phyloP scores from a whole-genome alignment of 1,140 invertebrate genomes.

The Penaeus indicus region DNA sequence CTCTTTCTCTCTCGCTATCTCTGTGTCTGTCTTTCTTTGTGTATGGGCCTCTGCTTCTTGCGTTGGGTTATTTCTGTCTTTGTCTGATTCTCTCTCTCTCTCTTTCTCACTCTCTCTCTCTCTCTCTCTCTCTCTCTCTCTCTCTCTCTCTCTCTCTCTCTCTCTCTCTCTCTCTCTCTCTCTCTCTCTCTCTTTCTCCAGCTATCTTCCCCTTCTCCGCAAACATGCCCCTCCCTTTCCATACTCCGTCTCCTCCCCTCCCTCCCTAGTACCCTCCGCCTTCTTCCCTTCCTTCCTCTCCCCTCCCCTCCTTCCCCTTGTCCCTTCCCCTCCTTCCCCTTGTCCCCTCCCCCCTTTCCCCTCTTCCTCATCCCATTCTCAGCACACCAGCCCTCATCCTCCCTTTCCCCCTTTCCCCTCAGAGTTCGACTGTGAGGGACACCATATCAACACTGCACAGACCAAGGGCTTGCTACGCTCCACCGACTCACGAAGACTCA shows the following conservation, averaged over 20 bases:
- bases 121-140: conserved; percentile 52
- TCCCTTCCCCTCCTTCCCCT: not conserved
- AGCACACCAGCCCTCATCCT: conserved; percentile 6
- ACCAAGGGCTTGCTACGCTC: no score
- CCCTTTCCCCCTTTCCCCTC: conserved; percentile 2
- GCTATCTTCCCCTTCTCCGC: not conserved
- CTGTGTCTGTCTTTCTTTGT: not conserved
- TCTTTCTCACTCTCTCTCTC: conserved; percentile 38
- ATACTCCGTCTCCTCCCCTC: no score
- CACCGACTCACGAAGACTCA: not conserved
- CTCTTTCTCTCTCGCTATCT: not conserved
- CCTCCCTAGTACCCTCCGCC: no score
- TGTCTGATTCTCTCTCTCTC: not conserved
- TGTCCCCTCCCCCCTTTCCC: not conserved
- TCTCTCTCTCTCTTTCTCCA: conserved; percentile 50
- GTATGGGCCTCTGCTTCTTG: conserved; percentile 12
- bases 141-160: conserved; percentile 53
- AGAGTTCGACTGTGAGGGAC: no score
- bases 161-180: conserved; percentile 53
- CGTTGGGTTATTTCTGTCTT: not conserved
- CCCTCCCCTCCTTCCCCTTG: not conserved
- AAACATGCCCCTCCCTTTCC: not conserved
- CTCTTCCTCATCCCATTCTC: no score
- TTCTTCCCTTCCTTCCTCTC: not conserved
- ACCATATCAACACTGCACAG: no score